Evolutionary conservation across 2,113 vertebrate genomes (phyloP).

Genomic region (Cricetomys ansorgei): DNA sequence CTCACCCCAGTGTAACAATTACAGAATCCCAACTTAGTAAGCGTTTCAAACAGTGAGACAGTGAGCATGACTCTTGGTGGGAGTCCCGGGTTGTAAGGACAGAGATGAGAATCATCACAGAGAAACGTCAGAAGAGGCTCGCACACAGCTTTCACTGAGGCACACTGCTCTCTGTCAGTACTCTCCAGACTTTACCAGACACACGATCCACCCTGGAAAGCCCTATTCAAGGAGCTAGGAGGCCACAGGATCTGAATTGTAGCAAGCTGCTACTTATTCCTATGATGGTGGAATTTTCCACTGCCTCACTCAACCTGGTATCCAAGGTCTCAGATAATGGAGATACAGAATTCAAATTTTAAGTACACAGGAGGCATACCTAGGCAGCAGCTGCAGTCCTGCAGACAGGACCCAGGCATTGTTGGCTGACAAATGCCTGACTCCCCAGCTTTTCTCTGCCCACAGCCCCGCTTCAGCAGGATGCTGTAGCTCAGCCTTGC

Average conservation of each 20-base stretch:
- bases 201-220: neutral
- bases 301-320: neutral
- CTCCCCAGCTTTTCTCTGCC: neutral
- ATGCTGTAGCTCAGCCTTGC: neutral
- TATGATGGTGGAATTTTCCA: neutral
- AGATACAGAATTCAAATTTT: neutral
- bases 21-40: neutral
- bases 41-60: conserved; percentile 9
- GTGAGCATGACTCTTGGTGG: neutral
- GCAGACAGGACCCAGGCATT: neutral
- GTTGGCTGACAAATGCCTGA: neutral
- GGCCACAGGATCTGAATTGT: neutral
- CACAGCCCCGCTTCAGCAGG: neutral
- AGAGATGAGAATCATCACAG: too few relatives aligned
- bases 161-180: neutral
- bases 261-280: neutral
- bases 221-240: neutral
- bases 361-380: neutral
- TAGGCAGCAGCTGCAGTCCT: neutral
- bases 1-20: neutral
- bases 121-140: neutral
- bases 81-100: neutral
- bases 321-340: neutral
- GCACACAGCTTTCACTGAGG: neutral
- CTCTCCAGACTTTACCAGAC: neutral